Evolutionary conservation across 2,113 vertebrate genomes (phyloP).

Genomic region (Hyaena hyaena): DNA sequence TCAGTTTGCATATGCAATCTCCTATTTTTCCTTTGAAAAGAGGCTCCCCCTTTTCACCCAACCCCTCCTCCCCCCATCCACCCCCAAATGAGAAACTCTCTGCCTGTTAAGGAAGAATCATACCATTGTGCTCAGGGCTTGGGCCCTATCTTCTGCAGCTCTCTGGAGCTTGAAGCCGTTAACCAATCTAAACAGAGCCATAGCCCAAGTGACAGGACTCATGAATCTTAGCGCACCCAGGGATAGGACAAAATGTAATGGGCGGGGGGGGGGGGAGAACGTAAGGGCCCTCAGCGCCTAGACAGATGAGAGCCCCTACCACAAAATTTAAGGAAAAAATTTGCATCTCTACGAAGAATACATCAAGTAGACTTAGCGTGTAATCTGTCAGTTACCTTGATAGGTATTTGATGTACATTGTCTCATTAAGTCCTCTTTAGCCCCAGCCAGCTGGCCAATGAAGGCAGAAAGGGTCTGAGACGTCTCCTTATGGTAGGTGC

Average conservation of each 20-base stretch:
- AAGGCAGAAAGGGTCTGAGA: background rate
- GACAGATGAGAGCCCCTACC: background rate
- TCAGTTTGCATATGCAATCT: background rate
- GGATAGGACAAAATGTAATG: background rate
- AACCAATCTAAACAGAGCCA: background rate
- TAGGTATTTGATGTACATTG: background rate
- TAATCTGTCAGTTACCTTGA: background rate
- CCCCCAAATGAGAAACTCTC: background rate
- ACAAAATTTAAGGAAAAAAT: background rate
- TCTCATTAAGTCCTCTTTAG: background rate
- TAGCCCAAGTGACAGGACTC: background rate
- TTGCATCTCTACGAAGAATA: background rate
- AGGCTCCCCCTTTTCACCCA: background rate
- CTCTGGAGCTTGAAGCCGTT: background rate
- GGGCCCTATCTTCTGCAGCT: background rate
- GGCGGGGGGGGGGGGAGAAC: background rate
- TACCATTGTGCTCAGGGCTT: background rate
- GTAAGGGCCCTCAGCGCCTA: background rate
- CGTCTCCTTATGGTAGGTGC: rapidly evolving
- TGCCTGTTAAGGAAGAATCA: background rate
- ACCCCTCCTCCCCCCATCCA: rapidly evolving
- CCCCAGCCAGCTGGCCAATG: background rate
- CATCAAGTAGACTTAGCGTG: background rate
- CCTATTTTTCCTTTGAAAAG: background rate
- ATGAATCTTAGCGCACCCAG: background rate